Evolutionary conservation across 2,113 vertebrate species (phyloP).

Genomic region (Caranx melampygus): DNA sequence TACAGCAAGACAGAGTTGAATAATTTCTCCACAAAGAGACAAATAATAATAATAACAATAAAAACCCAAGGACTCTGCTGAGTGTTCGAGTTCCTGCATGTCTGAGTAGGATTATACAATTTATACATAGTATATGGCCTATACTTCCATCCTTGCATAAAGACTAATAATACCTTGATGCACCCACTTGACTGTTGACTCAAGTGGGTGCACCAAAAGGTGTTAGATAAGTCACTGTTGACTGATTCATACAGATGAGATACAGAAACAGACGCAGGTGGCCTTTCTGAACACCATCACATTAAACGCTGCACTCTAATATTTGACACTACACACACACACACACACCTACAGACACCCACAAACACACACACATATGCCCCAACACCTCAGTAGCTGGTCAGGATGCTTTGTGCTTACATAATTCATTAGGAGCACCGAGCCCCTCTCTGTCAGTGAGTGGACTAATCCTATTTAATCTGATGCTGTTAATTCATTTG

Average conservation of each 20-base stretch:
- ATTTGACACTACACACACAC: background rate
- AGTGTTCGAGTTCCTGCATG: too few species aligned
- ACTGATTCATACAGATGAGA: background rate
- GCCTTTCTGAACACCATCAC: background rate
- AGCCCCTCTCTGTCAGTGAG: constrained; percentile 35
- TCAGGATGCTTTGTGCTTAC: constrained; percentile 48
- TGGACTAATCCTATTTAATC: constrained; percentile 66
- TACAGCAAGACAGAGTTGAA: too few species aligned
- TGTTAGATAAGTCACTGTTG: background rate
- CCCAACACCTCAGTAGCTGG: constrained; percentile 1
- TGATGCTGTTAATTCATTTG: constrained; percentile 71
- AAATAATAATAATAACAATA: too few species aligned
- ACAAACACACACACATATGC: constrained; percentile 7
- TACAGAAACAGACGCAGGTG: background rate
- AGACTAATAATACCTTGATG: background rate
- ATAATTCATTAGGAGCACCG: constrained; percentile 61
- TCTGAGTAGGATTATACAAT: too few species aligned
- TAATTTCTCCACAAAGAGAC: too few species aligned
- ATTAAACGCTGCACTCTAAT: background rate
- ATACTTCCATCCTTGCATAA: background rate
- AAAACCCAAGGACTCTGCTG: too few species aligned
- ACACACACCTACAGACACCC: background rate
- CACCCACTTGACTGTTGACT: background rate
- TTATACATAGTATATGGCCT: too few species aligned
- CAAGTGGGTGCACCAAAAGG: background rate